Base-by-base conservation (phyloP, 2,888 invertebrate genomes). In the Lamellibrachia columna region DNA sequence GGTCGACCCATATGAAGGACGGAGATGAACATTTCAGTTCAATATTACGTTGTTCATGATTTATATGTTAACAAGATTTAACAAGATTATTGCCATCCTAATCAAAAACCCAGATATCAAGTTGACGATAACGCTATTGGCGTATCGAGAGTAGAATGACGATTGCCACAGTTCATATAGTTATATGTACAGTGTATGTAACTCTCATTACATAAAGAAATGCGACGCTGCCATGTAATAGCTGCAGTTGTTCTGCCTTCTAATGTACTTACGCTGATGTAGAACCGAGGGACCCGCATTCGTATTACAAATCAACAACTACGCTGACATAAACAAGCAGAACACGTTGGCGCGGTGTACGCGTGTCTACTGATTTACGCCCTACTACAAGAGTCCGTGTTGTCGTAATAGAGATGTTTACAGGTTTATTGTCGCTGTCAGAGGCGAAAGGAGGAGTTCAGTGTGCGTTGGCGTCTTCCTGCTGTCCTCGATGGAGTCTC, bases 181-280 rank as follows among this genome's bases (percentile, higher is more conserved):
- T 11, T 4, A n/a, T 6, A 75, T 22, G 75, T n/a, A 75, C 75
- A 75, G n/a, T 75, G 22, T 75, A 22, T 75, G n/a, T n/a, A 75
- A 75, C 22, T 75, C 15, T 3, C n/a, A 75, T 75, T 75, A 75
- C n/a, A 75, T 75, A 15, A 22, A 6, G 75, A 75, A 75, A 75
- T 75, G 75, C 22, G n/a, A n/a, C 75, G 75, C 75, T 75, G n/a
- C 75, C 75, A 22, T 75, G 75, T 75, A 75, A 75, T 75, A 75
- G 75, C 75, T 11, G 22, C 75, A 75, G 75, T 75, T 15, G n/a
- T 40, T 40, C 40, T 40, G 40, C 1, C 0, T 40, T 40, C 40
- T 40, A 28, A 28, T 28, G 28, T 28, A 40, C 40, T 40, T 40
- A 6, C 4, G 75, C 75, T 75, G 75, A 75, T 75, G n/a, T 75